Conservation (phyloP, 2,888 invertebrate species). For the Brachypterus glaber region DNA sequence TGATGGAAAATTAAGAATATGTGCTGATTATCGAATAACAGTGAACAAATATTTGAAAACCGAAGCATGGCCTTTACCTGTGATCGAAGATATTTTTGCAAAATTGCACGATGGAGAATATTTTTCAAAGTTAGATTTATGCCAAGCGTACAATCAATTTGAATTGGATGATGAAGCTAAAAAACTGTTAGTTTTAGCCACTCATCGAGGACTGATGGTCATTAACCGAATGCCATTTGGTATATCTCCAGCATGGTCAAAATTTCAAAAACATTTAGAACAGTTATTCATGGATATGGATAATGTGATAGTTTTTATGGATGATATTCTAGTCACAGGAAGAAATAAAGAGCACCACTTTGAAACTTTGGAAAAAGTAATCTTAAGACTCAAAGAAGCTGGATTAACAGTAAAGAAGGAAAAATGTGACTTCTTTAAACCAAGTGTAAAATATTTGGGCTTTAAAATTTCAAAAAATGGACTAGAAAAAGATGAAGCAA, state of each 20-base stretch:
- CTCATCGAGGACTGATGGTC: constrained; percentile 1
- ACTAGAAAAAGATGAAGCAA: constrained; percentile 12
- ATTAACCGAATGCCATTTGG: constrained; percentile 2
- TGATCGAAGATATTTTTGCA: constrained; percentile 1
- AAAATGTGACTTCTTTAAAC: too few species aligned
- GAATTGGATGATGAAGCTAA: constrained; percentile 8
- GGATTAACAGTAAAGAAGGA: constrained; percentile 25
- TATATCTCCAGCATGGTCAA: constrained; percentile 15
- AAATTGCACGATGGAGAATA: background rate
- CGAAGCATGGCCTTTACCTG: constrained; percentile 4
- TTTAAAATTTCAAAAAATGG: constrained; percentile 15
- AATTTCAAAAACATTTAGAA: constrained; percentile 31
- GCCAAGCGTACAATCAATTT: constrained; percentile 7
- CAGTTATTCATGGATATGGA: constrained; percentile 25
- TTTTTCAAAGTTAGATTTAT: constrained; percentile 6
- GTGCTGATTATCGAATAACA: constrained; percentile 4
- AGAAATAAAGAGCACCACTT: constrained; percentile 19
- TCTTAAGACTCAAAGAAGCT: constrained; percentile 20
- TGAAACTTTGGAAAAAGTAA: constrained; percentile 20
- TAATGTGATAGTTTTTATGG: constrained; percentile 26
- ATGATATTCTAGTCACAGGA: constrained; percentile 29
- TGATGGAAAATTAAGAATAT: constrained; percentile 4
- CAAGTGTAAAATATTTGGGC: too few species aligned
- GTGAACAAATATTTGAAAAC: constrained; percentile 3
- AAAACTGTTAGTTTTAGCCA: background rate